Evolutionary conservation across 2,797 vertebrate species (phyloP).

Genomic region (Hozukius guyotensis): DNA sequence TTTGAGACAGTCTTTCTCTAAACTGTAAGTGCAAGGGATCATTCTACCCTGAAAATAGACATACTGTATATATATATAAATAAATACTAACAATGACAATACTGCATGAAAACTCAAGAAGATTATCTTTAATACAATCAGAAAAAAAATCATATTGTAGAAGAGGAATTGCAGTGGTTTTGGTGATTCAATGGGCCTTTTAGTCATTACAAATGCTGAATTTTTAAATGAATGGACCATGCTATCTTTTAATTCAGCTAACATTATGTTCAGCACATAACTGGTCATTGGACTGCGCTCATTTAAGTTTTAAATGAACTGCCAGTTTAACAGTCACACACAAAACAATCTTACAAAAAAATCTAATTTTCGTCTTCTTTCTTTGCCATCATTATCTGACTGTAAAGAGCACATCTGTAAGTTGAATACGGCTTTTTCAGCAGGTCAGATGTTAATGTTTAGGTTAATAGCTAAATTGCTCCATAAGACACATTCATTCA

Average conservation of each 20-base stretch:
- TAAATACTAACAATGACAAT: neutral
- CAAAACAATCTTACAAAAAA: neutral
- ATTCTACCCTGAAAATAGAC: neutral
- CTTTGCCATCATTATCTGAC: neutral
- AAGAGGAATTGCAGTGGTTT: neutral
- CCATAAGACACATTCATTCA: neutral
- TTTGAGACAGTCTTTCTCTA: too few species aligned
- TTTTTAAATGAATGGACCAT: neutral
- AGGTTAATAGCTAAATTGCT: neutral
- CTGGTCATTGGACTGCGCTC: too few species aligned
- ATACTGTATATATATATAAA: neutral
- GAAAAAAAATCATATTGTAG: neutral
- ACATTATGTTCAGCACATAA: neutral
- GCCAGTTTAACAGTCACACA: neutral
- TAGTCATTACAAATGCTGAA: neutral
- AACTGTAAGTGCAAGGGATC: neutral
- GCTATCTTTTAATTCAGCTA: neutral
- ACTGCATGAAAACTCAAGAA: too few species aligned
- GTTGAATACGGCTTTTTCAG: neutral
- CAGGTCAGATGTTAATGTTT: neutral
- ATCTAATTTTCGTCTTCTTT: neutral
- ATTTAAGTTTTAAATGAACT: neutral
- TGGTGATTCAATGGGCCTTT: neutral
- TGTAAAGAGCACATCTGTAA: neutral
- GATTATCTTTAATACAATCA: neutral